Base-by-base conservation (phyloP, 2,797 vertebrate genomes). In the Jordanella pulchra region DNA sequence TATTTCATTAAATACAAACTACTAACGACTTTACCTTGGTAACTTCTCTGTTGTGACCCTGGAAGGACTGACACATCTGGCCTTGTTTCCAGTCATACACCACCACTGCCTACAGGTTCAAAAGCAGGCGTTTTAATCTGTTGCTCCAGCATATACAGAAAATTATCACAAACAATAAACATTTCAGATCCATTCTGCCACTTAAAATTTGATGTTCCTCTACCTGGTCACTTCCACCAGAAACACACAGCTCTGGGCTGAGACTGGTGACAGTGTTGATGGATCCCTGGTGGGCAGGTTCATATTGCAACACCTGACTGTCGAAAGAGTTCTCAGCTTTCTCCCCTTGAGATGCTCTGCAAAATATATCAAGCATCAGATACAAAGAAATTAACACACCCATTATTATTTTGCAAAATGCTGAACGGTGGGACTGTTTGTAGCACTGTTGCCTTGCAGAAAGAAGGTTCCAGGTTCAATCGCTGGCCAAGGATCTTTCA, bases 51-150 rank as follows among this genome's bases (percentile, higher is more conserved):
- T 94, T 93, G 75, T 99, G 98, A 71, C 97, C 97, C 51, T 89
- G 51, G 84, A 98, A 96, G 27, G 92, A 94, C 89, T 86, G 95
- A 89, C 96, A 95, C 87, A 91, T 87, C 3, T 87, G 92, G 74
- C 97, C 96, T 1, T 94, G 93, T 80, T 93, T 95, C 97, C 97
- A 99, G 86, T 97, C 95, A 70, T 96, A 98, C 64, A 96, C 94
- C 45, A 96, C 95, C 71, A 97, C 97, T 0, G 86, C 93, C 97
- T 98, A 89, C 7, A 54, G 23, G 44, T 10, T 69, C 69, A 35
- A 67, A 84, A 47, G 79, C 58, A 53, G 28, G 3, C 25, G 30
- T 28, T 72, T 66, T 58, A 56, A 11, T 27, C 56, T 44, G 23
- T 56, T 67, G 55, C 27, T 55, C 11, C 12, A 56, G 35, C n/a